Evolutionary conservation across 2,113 vertebrate species (phyloP).

Genomic region (Neotragus moschatus): DNA sequence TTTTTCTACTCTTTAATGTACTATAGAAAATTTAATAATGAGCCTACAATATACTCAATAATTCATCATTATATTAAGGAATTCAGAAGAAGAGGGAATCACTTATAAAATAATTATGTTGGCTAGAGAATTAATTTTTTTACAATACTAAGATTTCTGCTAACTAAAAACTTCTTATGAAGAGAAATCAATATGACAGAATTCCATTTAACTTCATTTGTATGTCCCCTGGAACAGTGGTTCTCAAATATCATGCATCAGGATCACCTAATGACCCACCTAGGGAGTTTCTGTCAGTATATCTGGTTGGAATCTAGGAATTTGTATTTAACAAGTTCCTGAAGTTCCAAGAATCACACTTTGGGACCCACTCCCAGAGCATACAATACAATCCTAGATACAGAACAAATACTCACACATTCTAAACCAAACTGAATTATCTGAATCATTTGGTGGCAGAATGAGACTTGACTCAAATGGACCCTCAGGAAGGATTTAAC

Average conservation of each 20-base stretch:
- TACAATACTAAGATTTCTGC: not conserved
- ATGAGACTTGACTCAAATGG: not conserved
- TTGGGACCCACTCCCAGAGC: not conserved
- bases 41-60: not conserved
- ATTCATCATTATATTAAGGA: constrained; percentile 32
- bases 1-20: not conserved
- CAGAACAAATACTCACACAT: not conserved
- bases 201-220: not conserved
- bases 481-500: not conserved
- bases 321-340: not conserved
- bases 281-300: not conserved
- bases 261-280: not conserved
- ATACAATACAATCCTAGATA: not conserved
- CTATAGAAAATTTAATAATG: constrained; percentile 33
- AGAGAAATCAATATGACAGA: not conserved
- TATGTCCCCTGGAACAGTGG: not conserved
- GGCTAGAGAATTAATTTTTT: not conserved
- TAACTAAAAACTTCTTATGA: not conserved
- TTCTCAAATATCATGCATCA: not conserved
- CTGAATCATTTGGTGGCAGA: not conserved
- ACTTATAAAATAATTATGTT: constrained; percentile 39
- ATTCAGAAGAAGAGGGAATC: not conserved
- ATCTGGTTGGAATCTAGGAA: not conserved
- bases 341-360: not conserved
- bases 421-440: not conserved